A percentile compares a stretch with the other conserved stretches of the same genome.
Conservation (phyloP, 2,113 vertebrate genomes). For the Cavia porcellus region DNA sequence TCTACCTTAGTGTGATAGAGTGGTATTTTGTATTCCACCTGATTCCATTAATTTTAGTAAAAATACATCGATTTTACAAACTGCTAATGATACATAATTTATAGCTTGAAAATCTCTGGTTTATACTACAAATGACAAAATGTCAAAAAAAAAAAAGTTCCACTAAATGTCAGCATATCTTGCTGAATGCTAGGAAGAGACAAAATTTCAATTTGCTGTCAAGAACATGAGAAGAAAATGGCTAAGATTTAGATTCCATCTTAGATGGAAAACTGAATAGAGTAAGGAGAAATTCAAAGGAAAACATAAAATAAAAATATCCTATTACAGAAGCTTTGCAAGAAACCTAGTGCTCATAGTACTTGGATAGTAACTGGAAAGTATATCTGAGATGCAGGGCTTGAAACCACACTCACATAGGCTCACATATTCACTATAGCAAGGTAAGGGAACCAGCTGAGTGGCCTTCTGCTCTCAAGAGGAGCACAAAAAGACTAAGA, state of each 20-base stretch:
- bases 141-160: constrained; percentile 26
- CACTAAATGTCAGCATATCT: background rate
- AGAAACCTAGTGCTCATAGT: background rate
- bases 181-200: background rate
- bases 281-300: background rate
- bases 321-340: background rate
- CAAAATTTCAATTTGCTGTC: constrained; percentile 7
- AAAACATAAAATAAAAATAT: background rate
- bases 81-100: background rate
- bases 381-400: background rate
- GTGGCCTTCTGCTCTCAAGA: background rate
- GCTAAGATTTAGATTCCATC: constrained; percentile 19
- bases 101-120: background rate
- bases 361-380: background rate
- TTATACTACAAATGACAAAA: constrained; percentile 35
- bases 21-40: constrained; percentile 32
- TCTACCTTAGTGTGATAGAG: background rate
- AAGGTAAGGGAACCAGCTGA: background rate
- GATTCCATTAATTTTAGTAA: constrained; percentile 38
- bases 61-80: constrained; percentile 5
- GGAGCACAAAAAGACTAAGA: background rate
- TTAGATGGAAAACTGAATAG: constrained; percentile 4
- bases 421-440: background rate
- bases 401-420: background rate
- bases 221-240: background rate